A percentile compares a stretch with the other conserved stretches of the same genome.
These are phyloP conservation scores for Xestia rhomboidea DNA, from an alignment of 2,888 invertebrate genomes.

Conservation along the genomic window DNA sequence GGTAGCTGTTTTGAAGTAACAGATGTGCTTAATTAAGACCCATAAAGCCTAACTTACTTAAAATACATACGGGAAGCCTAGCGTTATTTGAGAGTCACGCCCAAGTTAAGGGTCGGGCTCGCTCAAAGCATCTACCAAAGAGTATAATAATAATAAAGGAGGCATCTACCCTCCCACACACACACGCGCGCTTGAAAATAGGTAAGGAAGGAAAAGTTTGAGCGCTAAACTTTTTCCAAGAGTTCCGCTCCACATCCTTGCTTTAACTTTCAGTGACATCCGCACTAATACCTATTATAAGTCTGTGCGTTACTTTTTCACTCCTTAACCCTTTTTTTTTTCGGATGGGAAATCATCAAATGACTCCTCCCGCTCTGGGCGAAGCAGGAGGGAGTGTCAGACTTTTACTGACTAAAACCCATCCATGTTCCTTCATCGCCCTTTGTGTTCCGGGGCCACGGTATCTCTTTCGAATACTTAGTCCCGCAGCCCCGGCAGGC, in stretches of 20 bases:
- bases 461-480: too few species aligned
- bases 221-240: slow-evolving; percentile 26
- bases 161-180: neutral
- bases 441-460: too few species aligned
- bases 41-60: neutral
- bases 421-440: too few species aligned
- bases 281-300: neutral
- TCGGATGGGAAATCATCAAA: too few species aligned
- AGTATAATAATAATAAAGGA: too few species aligned
- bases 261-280: slow-evolving; percentile 25
- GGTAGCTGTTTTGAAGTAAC: neutral
- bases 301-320: neutral
- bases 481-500: too few species aligned
- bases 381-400: too few species aligned
- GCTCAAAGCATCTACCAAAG: neutral
- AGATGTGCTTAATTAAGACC: slow-evolving; percentile 35
- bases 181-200: neutral
- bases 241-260: slow-evolving; percentile 11
- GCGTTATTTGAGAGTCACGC: slow-evolving; percentile 18
- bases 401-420: too few species aligned
- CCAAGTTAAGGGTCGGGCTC: neutral
- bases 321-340: neutral
- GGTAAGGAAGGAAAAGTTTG: slow-evolving; percentile 26
- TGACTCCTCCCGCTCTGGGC: too few species aligned
- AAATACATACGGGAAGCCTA: slow-evolving; percentile 11